Conservation (phyloP, 2,797 vertebrate genomes). For the Channa striata region DNA sequence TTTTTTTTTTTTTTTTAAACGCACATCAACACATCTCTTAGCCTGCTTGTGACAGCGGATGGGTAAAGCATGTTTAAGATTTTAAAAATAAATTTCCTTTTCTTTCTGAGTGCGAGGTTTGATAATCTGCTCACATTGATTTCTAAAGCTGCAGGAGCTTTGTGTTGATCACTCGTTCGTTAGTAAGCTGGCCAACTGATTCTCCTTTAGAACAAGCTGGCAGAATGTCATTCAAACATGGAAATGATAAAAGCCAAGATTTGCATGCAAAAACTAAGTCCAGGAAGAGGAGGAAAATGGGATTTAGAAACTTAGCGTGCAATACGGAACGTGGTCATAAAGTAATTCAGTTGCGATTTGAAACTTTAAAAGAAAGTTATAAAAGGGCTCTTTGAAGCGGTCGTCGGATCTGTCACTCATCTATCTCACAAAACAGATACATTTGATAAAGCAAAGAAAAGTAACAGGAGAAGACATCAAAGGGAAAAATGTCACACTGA, state of each 20-base stretch:
- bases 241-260: neutral
- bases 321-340: neutral
- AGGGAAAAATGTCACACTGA: too few species aligned
- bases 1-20: neutral
- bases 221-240: conserved; percentile 33
- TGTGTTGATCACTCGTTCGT: conserved; percentile 23
- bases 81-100: conserved; percentile 24
- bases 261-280: neutral
- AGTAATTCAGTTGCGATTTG: neutral
- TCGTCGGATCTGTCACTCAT: neutral
- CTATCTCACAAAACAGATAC: neutral
- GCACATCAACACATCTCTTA: conserved; percentile 7
- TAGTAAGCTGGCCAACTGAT: conserved; percentile 17
- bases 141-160: conserved; percentile 24
- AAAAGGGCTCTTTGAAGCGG: neutral
- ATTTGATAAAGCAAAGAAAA: too few species aligned
- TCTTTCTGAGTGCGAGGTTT: conserved; percentile 20
- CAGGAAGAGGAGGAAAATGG: conserved; percentile 1
- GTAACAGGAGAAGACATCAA: too few species aligned
- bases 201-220: conserved; percentile 15
- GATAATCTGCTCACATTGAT: conserved; percentile 25
- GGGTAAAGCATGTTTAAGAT: conserved; percentile 14
- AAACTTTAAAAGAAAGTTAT: neutral
- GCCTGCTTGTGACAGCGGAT: conserved; percentile 16
- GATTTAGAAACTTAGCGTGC: neutral